A percentile compares a stretch with the other conserved stretches of the same genome.
Conservation (phyloP, 2,113 vertebrate genomes). For the Barbus barbus region DNA sequence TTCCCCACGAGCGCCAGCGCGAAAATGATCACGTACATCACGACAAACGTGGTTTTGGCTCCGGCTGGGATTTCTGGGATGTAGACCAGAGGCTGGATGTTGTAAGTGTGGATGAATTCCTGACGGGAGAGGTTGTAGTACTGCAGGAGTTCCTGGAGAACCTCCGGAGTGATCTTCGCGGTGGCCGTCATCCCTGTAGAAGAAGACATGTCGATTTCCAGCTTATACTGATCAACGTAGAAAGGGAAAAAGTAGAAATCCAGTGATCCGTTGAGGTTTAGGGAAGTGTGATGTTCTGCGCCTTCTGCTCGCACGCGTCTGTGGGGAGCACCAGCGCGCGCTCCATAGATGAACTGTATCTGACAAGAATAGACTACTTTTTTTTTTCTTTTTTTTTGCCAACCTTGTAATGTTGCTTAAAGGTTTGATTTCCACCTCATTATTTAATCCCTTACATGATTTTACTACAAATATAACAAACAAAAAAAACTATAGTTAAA, state of each 20-base stretch:
- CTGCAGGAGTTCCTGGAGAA: conserved; percentile 73
- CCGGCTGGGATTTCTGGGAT: conserved; percentile 74
- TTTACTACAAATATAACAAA: too few relatives aligned
- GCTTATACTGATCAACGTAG: too few relatives aligned
- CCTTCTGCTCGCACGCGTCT: background rate
- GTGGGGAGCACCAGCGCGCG: background rate
- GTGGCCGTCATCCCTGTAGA: conserved; percentile 59
- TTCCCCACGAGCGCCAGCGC: conserved; percentile 80
- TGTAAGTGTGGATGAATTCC: conserved; percentile 79
- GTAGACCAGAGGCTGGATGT: conserved; percentile 80
- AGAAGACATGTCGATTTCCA: background rate
- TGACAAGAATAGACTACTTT: background rate
- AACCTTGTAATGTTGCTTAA: too few relatives aligned
- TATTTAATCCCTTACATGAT: too few relatives aligned
- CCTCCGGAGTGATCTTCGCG: conserved; percentile 75
- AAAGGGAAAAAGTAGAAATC: background rate
- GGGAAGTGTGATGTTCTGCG: background rate
- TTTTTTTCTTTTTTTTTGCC: too few relatives aligned
- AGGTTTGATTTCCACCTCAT: too few relatives aligned
- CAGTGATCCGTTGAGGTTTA: background rate
- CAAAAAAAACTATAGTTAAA: too few relatives aligned
- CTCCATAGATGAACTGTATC: background rate
- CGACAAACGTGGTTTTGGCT: conserved; percentile 74
- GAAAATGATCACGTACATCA: conserved; percentile 77
- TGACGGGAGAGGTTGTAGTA: conserved; percentile 78